A percentile compares a stretch with the other conserved stretches of the same genome.
Conservation (phyloP, 2,888 invertebrate genomes). For the Aphodius granarius region DNA sequence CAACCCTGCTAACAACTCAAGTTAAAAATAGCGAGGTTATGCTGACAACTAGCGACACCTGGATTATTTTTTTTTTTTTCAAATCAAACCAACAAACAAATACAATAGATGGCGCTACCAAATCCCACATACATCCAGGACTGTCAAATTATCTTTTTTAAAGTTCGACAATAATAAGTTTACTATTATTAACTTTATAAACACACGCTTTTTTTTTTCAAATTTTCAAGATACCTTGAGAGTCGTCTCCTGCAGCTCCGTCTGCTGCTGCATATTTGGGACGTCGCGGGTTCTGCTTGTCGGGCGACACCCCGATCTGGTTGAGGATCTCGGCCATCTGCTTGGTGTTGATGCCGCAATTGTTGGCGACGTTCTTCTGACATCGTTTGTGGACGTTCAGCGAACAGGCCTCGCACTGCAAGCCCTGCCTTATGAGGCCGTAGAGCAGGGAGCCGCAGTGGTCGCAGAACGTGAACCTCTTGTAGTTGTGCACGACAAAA, state of each 20-base stretch:
- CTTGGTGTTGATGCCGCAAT: conserved; percentile 97
- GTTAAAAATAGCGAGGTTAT: too few species aligned
- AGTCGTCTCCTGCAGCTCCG: conserved; percentile 48
- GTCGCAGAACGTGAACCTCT: conserved; percentile 98
- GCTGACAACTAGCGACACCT: too few species aligned
- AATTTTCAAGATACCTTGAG: conserved; percentile 31
- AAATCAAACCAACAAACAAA: too few species aligned
- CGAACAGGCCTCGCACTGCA: conserved; percentile 94
- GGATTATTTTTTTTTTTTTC: too few species aligned
- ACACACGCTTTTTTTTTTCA: conserved; percentile 20
- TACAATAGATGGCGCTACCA: too few species aligned
- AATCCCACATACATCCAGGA: too few species aligned
- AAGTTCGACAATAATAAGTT: too few species aligned
- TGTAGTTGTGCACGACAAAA: conserved; percentile 94
- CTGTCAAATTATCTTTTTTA: too few species aligned
- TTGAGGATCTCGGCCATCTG: conserved; percentile 93
- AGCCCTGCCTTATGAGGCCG: conserved; percentile 93
- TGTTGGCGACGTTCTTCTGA: conserved; percentile 98
- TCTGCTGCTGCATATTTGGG: conserved; percentile 53
- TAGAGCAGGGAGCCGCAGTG: conserved; percentile 98
- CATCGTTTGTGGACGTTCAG: conserved; percentile 99
- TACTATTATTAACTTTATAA: background rate
- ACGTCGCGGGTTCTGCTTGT: conserved; percentile 74
- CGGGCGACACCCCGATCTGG: conserved; percentile 79
- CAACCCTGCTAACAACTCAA: too few species aligned